A percentile compares a stretch with the other conserved stretches of the same genome.
These are phyloP conservation scores for Cranoglanis bouderius DNA, from an alignment of 2,113 vertebrate species.

Conservation along the genomic window DNA sequence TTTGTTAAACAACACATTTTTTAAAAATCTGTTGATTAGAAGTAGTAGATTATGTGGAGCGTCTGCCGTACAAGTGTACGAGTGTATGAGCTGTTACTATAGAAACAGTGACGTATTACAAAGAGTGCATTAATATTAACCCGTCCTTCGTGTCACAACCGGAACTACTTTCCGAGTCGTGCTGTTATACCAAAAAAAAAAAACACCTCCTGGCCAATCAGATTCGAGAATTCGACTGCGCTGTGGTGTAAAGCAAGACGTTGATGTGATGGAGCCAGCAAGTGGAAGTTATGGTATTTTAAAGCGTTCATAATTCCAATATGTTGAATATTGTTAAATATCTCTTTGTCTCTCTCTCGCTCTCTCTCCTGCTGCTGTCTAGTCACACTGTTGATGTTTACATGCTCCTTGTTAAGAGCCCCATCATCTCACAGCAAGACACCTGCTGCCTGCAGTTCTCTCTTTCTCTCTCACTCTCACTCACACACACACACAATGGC, in stretches of 20 bases:
- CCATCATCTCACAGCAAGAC: slow-evolving; percentile 31
- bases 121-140: neutral
- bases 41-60: neutral
- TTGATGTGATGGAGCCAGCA: neutral
- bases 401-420: slow-evolving; percentile 36
- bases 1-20: neutral
- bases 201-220: too few species aligned
- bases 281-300: neutral
- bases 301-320: neutral
- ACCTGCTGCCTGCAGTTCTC: slow-evolving; percentile 31
- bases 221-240: too few species aligned
- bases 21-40: neutral
- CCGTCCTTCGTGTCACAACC: too few species aligned
- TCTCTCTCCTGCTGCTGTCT: slow-evolving; percentile 7
- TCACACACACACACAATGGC: neutral
- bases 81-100: neutral
- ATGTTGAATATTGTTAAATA: neutral
- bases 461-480: neutral
- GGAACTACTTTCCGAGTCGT: too few species aligned
- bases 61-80: neutral
- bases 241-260: too few species aligned
- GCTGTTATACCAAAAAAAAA: too few species aligned
- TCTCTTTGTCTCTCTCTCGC: neutral
- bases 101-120: neutral
- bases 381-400: slow-evolving; percentile 32